Evolutionary conservation across 53 echinoderm and acorn worm genomes (phyloP).

Genomic region (Antedon mediterranea): DNA sequence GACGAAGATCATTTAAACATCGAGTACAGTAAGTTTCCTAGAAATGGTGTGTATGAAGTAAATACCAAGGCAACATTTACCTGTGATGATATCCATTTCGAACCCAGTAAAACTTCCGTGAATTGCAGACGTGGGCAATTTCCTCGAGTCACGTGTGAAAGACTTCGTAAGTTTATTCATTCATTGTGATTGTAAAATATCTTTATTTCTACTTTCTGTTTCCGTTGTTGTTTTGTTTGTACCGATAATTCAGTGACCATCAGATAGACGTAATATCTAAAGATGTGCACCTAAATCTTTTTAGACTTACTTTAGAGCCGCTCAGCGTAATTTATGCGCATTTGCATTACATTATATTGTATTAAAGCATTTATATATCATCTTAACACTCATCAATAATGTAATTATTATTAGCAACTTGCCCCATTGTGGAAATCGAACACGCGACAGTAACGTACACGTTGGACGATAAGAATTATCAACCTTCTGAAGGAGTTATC

Average conservation of each 20-base stretch:
- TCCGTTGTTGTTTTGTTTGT: too few species aligned
- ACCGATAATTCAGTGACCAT: too few species aligned
- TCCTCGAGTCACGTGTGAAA: background rate
- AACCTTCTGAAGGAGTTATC: background rate
- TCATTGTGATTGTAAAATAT: too few species aligned
- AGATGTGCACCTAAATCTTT: too few species aligned
- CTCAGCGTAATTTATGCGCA: too few species aligned
- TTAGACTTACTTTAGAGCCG: too few species aligned
- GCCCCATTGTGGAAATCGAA: background rate
- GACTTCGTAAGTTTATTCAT: background rate
- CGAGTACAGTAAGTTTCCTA: background rate
- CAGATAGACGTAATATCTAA: too few species aligned
- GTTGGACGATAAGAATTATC: background rate
- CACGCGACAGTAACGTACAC: background rate
- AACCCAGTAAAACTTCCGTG: background rate
- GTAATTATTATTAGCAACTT: background rate
- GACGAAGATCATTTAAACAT: background rate
- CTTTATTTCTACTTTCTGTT: too few species aligned
- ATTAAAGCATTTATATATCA: too few species aligned
- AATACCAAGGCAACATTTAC: background rate
- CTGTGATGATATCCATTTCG: background rate
- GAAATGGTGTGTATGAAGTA: background rate
- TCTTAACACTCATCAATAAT: background rate
- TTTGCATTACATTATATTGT: too few species aligned
- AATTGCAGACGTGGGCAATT: background rate